A percentile compares a stretch with the other conserved stretches of the same genome.
Conservation (phyloP, 2,888 invertebrate genomes). For the Cantharis rustica region DNA sequence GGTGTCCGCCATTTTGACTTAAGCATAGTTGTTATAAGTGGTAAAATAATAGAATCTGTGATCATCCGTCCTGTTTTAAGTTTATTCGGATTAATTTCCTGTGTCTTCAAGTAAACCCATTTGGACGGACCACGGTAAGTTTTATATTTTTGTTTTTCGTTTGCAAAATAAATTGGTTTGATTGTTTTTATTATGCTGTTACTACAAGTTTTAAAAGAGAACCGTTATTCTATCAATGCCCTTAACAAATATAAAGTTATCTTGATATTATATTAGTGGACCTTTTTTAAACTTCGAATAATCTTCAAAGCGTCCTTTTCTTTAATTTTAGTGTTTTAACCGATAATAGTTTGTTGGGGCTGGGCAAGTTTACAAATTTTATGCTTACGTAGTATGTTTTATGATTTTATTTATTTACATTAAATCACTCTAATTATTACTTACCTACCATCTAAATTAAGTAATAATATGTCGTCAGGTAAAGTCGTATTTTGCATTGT, state of each 20-base stretch:
- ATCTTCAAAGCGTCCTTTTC: slow-evolving; percentile 16
- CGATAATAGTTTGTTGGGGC: slow-evolving; percentile 34
- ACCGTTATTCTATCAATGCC: not conserved
- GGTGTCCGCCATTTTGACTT: slow-evolving; percentile 59
- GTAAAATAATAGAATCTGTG: slow-evolving; percentile 53
- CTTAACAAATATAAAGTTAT: not conserved
- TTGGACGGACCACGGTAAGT: slow-evolving; percentile 81
- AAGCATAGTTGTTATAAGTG: slow-evolving; percentile 53
- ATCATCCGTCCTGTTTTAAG: slow-evolving; percentile 55
- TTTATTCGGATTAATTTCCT: slow-evolving; percentile 53
- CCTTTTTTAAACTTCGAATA: not conserved
- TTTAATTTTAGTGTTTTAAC: slow-evolving; percentile 37
- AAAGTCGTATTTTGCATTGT: not conserved
- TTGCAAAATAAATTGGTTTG: slow-evolving; percentile 3
- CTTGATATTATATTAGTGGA: not conserved
- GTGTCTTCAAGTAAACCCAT: slow-evolving; percentile 63
- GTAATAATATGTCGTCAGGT: not conserved
- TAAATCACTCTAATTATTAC: not conserved
- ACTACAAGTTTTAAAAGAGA: not conserved
- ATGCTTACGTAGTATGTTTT: slow-evolving; percentile 44
- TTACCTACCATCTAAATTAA: not conserved
- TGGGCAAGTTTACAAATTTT: slow-evolving; percentile 43
- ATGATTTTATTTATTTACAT: slow-evolving; percentile 23
- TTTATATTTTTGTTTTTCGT: slow-evolving; percentile 49
- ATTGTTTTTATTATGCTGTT: not conserved